A percentile compares a stretch with the other conserved stretches of the same genome.
Evolutionary conservation across 2,113 vertebrate genomes (phyloP).

Genomic region (Sigmodon hispidus): DNA sequence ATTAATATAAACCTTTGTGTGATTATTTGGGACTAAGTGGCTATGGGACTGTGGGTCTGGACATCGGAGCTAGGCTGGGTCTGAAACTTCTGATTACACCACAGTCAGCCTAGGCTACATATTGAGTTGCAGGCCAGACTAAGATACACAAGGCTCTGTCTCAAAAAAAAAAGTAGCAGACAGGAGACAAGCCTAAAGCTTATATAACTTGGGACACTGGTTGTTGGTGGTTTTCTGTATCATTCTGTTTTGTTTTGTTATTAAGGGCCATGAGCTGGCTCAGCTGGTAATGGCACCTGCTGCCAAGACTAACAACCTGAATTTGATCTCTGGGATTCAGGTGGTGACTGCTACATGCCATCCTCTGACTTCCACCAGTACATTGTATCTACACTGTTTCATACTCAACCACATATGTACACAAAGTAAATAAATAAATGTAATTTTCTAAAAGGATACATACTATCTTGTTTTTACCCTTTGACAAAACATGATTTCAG

Average conservation of each 20-base stretch:
- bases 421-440: background rate
- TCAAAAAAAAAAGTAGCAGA: background rate
- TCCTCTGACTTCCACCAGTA: background rate
- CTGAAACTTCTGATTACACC: too few species aligned
- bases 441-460: background rate
- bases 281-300: background rate
- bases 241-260: background rate
- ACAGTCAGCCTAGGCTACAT: background rate
- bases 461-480: background rate
- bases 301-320: background rate
- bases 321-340: background rate
- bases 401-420: background rate
- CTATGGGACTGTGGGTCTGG: too few species aligned
- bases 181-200: background rate
- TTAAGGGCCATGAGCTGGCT: background rate
- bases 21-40: too few species aligned
- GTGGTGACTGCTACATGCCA: background rate
- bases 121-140: background rate
- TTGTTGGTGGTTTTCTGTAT: background rate
- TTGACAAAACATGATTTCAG: background rate
- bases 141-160: background rate
- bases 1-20: too few species aligned
- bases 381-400: background rate
- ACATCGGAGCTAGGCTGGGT: too few species aligned
- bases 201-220: background rate